Percentiles rank a stretch among this genome's conserved stretches.
phyloP scores from a whole-genome alignment of 2,888 invertebrate species.

The Monoplex corrugatus region DNA sequence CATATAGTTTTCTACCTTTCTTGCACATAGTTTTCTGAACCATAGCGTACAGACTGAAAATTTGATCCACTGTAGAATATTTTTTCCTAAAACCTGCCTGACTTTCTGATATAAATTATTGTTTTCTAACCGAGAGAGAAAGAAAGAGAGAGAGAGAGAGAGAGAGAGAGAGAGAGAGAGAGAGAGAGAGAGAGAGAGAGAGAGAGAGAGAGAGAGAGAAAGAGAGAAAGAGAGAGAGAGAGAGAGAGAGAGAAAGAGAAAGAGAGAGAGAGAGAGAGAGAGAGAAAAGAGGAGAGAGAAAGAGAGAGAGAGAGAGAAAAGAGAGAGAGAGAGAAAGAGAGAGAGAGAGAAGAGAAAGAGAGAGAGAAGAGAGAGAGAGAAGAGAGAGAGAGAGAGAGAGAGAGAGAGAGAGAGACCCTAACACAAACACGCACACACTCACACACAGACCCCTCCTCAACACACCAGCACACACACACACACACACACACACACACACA shows the following conservation, averaged over 20 bases:
- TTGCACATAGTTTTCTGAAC: too few relatives aligned
- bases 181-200: background rate
- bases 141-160: background rate
- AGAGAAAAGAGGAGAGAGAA: conserved; percentile 13
- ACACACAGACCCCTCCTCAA: too few relatives aligned
- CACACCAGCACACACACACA: background rate
- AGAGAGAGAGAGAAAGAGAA: background rate
- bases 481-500: conserved; percentile 17
- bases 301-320: conserved; percentile 13
- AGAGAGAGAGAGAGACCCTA: background rate
- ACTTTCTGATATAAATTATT: too few relatives aligned
- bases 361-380: background rate
- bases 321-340: background rate
- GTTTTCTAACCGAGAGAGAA: too few relatives aligned
- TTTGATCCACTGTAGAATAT: too few relatives aligned
- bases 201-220: background rate
- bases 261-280: background rate
- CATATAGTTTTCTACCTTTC: too few relatives aligned
- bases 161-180: conserved; percentile 1
- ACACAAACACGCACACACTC: background rate
- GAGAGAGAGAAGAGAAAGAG: background rate
- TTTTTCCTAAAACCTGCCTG: too few relatives aligned
- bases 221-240: conserved; percentile 13
- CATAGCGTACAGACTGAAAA: too few relatives aligned
- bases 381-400: background rate